phyloP scores from a whole-genome alignment of 2,797 vertebrate species.

The Pipistrellus nathusii region DNA sequence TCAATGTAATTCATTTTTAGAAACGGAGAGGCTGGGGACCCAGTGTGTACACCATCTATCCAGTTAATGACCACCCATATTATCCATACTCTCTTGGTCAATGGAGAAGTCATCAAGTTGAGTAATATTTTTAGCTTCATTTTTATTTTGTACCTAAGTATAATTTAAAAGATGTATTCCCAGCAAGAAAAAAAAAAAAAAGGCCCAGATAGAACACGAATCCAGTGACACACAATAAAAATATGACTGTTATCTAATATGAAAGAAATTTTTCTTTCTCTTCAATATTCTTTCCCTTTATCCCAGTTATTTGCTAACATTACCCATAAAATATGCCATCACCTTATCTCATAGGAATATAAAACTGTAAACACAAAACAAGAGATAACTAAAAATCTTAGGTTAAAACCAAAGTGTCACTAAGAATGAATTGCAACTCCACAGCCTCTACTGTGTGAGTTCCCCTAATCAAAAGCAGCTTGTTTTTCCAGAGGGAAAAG shows the following conservation, averaged over 20 bases:
- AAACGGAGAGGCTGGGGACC: conserved; percentile 19
- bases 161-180: not conserved
- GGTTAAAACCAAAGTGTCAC: not conserved
- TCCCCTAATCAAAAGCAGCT: not conserved
- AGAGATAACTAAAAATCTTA: not conserved
- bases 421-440: not conserved
- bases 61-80: not conserved
- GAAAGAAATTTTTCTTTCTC: not conserved
- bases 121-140: not conserved
- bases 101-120: not conserved
- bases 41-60: not conserved
- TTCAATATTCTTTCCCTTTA: not conserved
- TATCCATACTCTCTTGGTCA: not conserved
- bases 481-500: not conserved
- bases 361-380: not conserved
- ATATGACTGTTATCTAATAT: not conserved
- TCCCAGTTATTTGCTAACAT: conserved; percentile 15
- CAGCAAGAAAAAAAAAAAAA: not conserved
- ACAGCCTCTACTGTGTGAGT: not conserved
- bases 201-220: not conserved
- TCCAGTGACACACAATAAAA: not conserved
- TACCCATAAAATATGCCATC: not conserved
- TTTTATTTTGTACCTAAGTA: not conserved
- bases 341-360: not conserved
- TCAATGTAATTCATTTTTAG: not conserved